Percentiles rank a stretch among this genome's conserved stretches.
Evolutionary conservation across 2,113 vertebrate genomes (phyloP).

Genomic region (Chaetura pelagica): DNA sequence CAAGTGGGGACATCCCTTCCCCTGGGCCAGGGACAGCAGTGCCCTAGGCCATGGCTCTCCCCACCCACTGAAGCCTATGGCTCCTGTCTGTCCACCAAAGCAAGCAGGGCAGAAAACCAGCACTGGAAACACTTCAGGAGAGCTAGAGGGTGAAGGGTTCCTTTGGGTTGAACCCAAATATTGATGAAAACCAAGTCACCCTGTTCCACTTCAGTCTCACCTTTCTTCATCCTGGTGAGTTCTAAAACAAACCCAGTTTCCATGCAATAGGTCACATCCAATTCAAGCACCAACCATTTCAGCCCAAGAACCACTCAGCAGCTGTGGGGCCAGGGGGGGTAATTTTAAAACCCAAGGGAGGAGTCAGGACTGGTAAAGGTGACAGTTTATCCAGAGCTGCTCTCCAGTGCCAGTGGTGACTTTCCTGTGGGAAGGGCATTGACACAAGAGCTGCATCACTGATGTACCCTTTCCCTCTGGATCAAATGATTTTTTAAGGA

Average conservation of each 20-base stretch:
- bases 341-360: background rate
- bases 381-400: no score
- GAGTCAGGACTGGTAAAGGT: no score
- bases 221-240: no score
- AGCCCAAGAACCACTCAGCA: no score
- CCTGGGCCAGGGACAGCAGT: background rate
- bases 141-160: background rate
- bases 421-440: background rate
- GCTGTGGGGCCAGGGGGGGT: no score
- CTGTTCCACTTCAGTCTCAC: no score
- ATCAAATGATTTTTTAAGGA: background rate
- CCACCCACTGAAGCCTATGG: accelerated
- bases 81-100: background rate
- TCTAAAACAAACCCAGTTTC: no score
- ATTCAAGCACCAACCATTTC: no score
- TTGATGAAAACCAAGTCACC: no score
- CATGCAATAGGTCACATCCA: no score
- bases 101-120: background rate
- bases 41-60: background rate
- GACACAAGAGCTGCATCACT: background rate
- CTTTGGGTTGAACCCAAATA: background rate
- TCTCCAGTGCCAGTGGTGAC: accelerated
- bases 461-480: background rate
- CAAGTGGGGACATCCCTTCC: background rate
- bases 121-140: background rate